phyloP scores from a whole-genome alignment of 1,140 invertebrate genomes.

The Cydia splendana region DNA sequence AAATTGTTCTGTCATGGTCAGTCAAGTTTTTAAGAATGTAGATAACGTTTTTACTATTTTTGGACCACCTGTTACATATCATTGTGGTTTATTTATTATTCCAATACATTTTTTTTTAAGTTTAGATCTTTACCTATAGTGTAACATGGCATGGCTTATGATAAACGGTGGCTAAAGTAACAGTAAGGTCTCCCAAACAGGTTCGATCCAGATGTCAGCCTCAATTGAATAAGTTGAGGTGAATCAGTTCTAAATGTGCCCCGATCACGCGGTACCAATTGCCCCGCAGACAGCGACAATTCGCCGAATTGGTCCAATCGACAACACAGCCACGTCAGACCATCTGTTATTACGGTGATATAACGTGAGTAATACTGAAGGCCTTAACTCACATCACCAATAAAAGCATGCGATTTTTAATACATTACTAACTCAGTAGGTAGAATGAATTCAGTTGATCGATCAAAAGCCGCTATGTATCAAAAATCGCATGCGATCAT shows the following conservation, averaged over 20 bases:
- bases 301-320: constrained; percentile 15
- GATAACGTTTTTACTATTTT: too few relatives aligned
- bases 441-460: neutral
- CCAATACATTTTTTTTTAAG: neutral
- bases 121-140: neutral
- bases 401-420: too few relatives aligned
- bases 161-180: constrained; percentile 10
- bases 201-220: constrained; percentile 8
- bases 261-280: constrained; percentile 26
- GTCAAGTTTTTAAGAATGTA: too few relatives aligned
- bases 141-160: neutral
- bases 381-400: too few relatives aligned
- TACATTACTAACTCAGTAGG: too few relatives aligned
- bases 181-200: constrained; percentile 10
- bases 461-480: too few relatives aligned
- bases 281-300: constrained; percentile 23
- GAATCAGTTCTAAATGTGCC: constrained; percentile 24
- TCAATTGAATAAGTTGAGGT: constrained; percentile 25
- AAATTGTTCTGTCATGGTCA: too few relatives aligned
- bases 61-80: too few relatives aligned
- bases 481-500: neutral
- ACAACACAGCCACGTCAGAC: constrained; percentile 21
- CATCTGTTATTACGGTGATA: constrained; percentile 6
- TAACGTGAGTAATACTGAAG: neutral
- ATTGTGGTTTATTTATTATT: neutral